Conservation (phyloP, 2,888 invertebrate species). For the Pteria penguin region DNA sequence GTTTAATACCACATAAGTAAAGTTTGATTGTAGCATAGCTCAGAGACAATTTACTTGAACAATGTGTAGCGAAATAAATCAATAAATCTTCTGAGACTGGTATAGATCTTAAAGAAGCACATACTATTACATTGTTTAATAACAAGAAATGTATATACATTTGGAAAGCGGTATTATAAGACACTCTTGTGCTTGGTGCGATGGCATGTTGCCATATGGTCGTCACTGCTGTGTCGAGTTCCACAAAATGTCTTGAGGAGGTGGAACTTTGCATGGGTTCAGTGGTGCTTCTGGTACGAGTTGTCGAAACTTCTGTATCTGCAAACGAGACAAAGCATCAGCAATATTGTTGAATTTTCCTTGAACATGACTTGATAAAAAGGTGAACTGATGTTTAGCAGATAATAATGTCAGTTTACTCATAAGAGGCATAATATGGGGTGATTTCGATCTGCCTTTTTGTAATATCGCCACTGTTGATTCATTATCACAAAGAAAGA, state of each 20-base stretch:
- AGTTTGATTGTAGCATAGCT: constrained; percentile 3
- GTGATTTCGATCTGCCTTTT: constrained; percentile 18
- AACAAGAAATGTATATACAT: not conserved
- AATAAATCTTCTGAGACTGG: constrained; percentile 15
- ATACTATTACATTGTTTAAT: not conserved
- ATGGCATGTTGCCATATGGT: constrained; percentile 3
- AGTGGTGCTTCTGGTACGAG: too few species aligned
- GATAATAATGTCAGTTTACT: constrained; percentile 26
- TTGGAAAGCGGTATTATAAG: not conserved
- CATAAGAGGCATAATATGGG: constrained; percentile 30
- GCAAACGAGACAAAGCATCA: constrained; percentile 37
- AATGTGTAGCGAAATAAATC: constrained; percentile 14
- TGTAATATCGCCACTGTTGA: constrained; percentile 20
- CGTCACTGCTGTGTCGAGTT: too few species aligned
- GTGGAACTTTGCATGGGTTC: constrained; percentile 7
- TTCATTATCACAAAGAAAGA: constrained; percentile 29
- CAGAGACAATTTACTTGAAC: not conserved
- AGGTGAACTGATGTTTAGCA: constrained; percentile 12
- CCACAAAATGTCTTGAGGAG: too few species aligned
- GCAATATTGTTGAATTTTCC: constrained; percentile 20
- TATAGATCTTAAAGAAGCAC: not conserved
- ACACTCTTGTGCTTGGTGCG: not conserved
- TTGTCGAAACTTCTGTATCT: too few species aligned
- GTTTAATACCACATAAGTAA: constrained; percentile 22
- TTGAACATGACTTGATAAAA: constrained; percentile 20